These are phyloP conservation scores for Murina feae DNA, from an alignment of 2,113 vertebrate species.

Conservation along the genomic window DNA sequence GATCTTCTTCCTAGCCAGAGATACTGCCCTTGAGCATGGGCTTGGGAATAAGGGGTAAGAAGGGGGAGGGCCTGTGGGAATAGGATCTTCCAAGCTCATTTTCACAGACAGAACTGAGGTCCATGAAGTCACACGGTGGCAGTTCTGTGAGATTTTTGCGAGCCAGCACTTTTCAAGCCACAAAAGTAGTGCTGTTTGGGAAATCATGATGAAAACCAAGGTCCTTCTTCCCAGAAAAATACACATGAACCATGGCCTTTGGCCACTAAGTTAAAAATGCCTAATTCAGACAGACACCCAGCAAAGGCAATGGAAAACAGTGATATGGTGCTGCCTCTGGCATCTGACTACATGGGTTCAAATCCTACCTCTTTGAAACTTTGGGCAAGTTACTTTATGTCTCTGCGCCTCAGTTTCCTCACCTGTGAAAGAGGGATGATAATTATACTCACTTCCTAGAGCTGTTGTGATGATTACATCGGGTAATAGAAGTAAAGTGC, in stretches of 20 bases:
- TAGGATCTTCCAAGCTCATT: constrained; percentile 16
- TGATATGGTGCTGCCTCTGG: not conserved
- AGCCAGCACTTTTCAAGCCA: not conserved
- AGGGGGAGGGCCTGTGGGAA: not conserved
- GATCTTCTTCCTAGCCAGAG: constrained; percentile 15
- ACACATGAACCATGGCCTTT: not conserved
- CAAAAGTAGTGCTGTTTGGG: not conserved
- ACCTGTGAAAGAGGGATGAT: constrained; percentile 1
- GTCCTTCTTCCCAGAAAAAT: constrained; percentile 30
- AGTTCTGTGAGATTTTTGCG: constrained; percentile 14
- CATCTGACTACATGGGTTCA: not conserved
- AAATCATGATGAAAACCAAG: constrained; percentile 41
- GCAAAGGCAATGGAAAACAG: not conserved
- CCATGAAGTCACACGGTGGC: not conserved
- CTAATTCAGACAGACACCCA: not conserved
- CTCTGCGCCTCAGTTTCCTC: not conserved
- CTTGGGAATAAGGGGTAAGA: not conserved
- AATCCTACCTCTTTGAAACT: constrained; percentile 15
- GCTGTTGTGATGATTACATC: not conserved
- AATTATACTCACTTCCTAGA: not conserved
- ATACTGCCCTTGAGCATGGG: constrained; percentile 39
- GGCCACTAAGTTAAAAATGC: constrained; percentile 17
- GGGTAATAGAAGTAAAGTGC: not conserved
- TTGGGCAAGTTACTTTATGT: not conserved
- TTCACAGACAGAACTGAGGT: not conserved